Conservation (phyloP, 2,888 invertebrate species). For the Pollenia angustigena region DNA sequence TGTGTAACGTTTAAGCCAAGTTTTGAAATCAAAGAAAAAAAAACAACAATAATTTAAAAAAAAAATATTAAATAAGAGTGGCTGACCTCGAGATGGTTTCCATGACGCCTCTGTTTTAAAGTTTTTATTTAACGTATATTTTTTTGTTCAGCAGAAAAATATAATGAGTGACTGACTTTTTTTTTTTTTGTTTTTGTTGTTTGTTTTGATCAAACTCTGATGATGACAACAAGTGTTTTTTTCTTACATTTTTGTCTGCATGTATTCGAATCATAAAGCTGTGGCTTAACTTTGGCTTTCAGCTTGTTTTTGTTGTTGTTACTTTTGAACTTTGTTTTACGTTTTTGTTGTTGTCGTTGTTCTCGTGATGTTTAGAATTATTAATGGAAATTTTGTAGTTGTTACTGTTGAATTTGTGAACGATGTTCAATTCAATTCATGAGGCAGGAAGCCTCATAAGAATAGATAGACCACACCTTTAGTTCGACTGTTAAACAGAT, state of each 20-base stretch:
- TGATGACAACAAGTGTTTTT: slow-evolving; percentile 72
- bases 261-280: slow-evolving; percentile 37
- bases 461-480: slow-evolving; percentile 70
- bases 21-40: slow-evolving; percentile 38
- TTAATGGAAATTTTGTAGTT: slow-evolving; percentile 45
- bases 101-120: slow-evolving; percentile 73
- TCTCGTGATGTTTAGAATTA: slow-evolving; percentile 61
- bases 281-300: slow-evolving; percentile 38
- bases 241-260: background rate
- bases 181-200: slow-evolving; percentile 31
- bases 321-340: slow-evolving; percentile 10
- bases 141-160: slow-evolving; percentile 16
- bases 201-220: slow-evolving; percentile 55
- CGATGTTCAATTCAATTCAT: slow-evolving; percentile 46
- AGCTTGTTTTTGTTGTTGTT: slow-evolving; percentile 9
- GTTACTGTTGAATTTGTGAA: slow-evolving; percentile 12
- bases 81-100: slow-evolving; percentile 77
- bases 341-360: slow-evolving; percentile 10
- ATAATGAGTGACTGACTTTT: slow-evolving; percentile 53
- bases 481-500: slow-evolving; percentile 42
- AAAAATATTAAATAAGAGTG: slow-evolving; percentile 61
- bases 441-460: slow-evolving; percentile 69
- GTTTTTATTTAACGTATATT: slow-evolving; percentile 45
- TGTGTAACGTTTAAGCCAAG: slow-evolving; percentile 25
- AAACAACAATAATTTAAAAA: slow-evolving; percentile 30